Conservation (phyloP, 2,888 invertebrate genomes). For the Drosophila basisetae region DNA sequence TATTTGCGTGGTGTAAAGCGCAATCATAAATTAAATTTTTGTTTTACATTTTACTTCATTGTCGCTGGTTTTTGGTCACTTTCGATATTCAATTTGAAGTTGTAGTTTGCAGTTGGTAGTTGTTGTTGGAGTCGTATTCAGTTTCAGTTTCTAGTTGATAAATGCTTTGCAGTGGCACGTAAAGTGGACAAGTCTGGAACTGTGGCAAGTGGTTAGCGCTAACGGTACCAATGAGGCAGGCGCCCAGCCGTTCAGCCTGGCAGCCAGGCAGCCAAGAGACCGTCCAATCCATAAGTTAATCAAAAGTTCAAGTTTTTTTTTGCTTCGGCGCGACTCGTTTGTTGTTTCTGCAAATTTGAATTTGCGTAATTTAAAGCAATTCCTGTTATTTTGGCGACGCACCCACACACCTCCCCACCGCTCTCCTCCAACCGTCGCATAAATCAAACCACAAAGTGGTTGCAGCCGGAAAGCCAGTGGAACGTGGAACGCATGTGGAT, state of each 20-base stretch:
- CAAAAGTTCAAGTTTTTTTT: slow-evolving; percentile 71
- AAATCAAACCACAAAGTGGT: slow-evolving; percentile 75
- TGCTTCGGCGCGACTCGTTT: slow-evolving; percentile 13
- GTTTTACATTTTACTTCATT: slow-evolving; percentile 59
- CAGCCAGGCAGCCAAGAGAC: not conserved
- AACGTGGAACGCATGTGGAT: slow-evolving; percentile 57
- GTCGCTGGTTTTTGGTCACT: slow-evolving; percentile 69
- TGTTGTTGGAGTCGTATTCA: slow-evolving; percentile 24
- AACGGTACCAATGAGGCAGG: slow-evolving; percentile 37
- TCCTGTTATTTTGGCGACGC: slow-evolving; percentile 75
- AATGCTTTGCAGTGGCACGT: slow-evolving; percentile 59
- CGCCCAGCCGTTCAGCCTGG: slow-evolving; percentile 3
- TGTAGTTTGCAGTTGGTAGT: slow-evolving; percentile 16
- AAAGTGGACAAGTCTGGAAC: slow-evolving; percentile 64
- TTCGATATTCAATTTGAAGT: slow-evolving; percentile 59
- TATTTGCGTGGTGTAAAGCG: slow-evolving; percentile 16
- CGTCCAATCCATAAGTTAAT: slow-evolving; percentile 72
- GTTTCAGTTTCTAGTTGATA: slow-evolving; percentile 50
- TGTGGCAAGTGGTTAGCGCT: slow-evolving; percentile 55
- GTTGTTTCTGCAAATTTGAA: slow-evolving; percentile 46
- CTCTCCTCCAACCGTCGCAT: slow-evolving; percentile 56
- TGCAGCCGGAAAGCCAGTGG: slow-evolving; percentile 26
- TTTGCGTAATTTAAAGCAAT: slow-evolving; percentile 80
- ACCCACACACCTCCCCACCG: slow-evolving; percentile 64
- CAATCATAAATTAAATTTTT: slow-evolving; percentile 48